These are phyloP conservation scores for Poeciliopsis turrubarensis DNA, from an alignment of 2,113 vertebrate genomes.

Conservation along the genomic window DNA sequence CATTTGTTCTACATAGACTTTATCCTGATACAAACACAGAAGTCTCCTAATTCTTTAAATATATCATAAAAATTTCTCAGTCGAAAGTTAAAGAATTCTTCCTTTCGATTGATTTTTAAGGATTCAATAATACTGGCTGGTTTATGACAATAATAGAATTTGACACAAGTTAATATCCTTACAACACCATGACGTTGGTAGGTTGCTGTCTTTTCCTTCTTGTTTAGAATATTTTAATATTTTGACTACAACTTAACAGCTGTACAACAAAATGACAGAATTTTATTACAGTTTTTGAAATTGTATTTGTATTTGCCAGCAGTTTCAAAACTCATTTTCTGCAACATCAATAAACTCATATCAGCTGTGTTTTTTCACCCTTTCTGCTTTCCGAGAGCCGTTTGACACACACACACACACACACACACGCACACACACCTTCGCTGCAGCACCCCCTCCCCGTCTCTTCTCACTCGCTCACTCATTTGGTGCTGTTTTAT, in stretches of 20 bases:
- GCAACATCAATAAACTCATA: neutral
- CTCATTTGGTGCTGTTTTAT: neutral
- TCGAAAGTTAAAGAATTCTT: neutral
- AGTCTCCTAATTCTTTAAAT: neutral
- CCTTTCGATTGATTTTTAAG: neutral
- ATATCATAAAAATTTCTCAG: neutral
- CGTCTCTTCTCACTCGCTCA: neutral
- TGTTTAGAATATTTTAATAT: neutral
- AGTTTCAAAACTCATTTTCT: neutral
- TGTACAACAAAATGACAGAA: neutral
- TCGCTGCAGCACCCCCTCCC: neutral
- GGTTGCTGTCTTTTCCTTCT: neutral
- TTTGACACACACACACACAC: neutral
- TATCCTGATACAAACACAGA: neutral
- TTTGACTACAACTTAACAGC: neutral
- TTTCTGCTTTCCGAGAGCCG: neutral
- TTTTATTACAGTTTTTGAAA: neutral
- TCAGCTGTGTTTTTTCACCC: neutral
- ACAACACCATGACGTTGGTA: neutral
- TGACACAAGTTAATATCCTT: neutral
- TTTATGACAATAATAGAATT: neutral
- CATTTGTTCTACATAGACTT: neutral
- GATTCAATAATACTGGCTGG: neutral
- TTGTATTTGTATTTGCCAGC: neutral
- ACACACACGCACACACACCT: neutral